These are phyloP conservation scores for Pachydiplax longipennis DNA, from an alignment of 2,888 invertebrate species.

Conservation along the genomic window DNA sequence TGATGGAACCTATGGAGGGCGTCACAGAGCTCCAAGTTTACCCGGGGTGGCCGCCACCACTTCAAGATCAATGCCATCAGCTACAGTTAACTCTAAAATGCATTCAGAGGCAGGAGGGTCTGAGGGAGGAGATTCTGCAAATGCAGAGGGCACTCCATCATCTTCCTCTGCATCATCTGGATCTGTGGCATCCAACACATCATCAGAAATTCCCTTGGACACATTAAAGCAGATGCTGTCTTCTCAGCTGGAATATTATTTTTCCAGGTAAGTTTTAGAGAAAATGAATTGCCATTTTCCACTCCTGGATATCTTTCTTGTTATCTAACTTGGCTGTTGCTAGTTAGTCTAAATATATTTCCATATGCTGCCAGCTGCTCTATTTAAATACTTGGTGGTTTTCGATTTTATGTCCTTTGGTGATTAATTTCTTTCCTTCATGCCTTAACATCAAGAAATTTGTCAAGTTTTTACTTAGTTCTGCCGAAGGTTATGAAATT, in stretches of 20 bases:
- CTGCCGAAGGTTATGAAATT: too few relatives aligned
- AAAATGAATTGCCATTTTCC: too few relatives aligned
- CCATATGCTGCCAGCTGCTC: too few relatives aligned
- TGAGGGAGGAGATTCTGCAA: not conserved
- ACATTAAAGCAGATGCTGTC: conserved; percentile 81
- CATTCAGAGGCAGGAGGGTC: conserved; percentile 2
- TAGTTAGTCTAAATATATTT: too few relatives aligned
- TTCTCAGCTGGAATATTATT: conserved; percentile 87
- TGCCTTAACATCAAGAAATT: too few relatives aligned
- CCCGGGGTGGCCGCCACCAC: conserved; percentile 43
- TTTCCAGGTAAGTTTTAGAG: conserved; percentile 72
- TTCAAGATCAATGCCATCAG: conserved; percentile 14
- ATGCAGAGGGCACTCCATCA: not conserved
- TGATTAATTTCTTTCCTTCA: too few relatives aligned
- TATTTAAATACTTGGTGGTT: too few relatives aligned
- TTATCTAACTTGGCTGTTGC: too few relatives aligned
- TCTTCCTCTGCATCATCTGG: conserved; percentile 53
- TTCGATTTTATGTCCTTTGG: too few relatives aligned
- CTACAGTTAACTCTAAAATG: not conserved
- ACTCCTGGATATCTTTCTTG: too few relatives aligned
- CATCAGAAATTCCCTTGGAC: conserved; percentile 69
- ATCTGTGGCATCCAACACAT: conserved; percentile 60
- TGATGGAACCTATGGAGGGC: conserved; percentile 36
- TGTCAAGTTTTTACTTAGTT: too few relatives aligned
- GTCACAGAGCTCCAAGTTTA: conserved; percentile 29